A percentile compares a stretch with the other conserved stretches of the same genome.
Conservation (phyloP, 1,140 invertebrate species). For the Drosophila ogumai region DNA sequence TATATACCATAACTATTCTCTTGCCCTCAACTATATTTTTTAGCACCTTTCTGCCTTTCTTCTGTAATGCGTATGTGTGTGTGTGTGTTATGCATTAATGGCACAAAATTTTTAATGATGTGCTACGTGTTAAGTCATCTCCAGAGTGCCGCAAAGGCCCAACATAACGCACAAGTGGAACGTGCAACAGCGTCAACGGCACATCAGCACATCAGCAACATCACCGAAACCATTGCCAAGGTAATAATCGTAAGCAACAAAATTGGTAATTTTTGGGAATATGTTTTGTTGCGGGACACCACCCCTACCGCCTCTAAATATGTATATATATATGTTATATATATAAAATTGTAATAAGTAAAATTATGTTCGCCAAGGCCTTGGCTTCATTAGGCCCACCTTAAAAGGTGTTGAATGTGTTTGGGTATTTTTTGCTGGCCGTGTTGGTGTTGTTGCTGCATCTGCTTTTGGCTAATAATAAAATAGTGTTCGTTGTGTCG, state of each 20-base stretch:
- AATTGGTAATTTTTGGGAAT: slow-evolving; percentile 81
- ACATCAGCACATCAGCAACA: slow-evolving; percentile 45
- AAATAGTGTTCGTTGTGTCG: slow-evolving; percentile 59
- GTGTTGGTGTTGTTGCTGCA: slow-evolving; percentile 12
- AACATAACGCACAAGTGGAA: slow-evolving; percentile 46
- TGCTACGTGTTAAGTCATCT: slow-evolving; percentile 83
- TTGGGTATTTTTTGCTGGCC: slow-evolving; percentile 31
- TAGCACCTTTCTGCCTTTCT: too few species aligned
- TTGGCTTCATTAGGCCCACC: slow-evolving; percentile 56
- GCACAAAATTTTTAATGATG: slow-evolving; percentile 82
- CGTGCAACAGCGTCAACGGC: slow-evolving; percentile 49
- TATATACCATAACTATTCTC: neutral
- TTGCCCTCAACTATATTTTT: neutral
- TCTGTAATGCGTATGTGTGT: slow-evolving; percentile 5
- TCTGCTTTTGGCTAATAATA: slow-evolving; percentile 52
- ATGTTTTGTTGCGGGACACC: slow-evolving; percentile 56
- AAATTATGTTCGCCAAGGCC: slow-evolving; percentile 64
- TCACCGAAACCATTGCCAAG: slow-evolving; percentile 60
- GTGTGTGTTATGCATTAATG: slow-evolving; percentile 77
- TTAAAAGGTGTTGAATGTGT: slow-evolving; percentile 75
- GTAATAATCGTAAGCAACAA: slow-evolving; percentile 83
- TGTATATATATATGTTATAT: slow-evolving; percentile 47
- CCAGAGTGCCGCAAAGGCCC: slow-evolving; percentile 76
- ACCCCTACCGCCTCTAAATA: neutral
- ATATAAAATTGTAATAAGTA: slow-evolving; percentile 79